Conservation (phyloP, 2,797 vertebrate genomes). For the Limosa lapponica region DNA sequence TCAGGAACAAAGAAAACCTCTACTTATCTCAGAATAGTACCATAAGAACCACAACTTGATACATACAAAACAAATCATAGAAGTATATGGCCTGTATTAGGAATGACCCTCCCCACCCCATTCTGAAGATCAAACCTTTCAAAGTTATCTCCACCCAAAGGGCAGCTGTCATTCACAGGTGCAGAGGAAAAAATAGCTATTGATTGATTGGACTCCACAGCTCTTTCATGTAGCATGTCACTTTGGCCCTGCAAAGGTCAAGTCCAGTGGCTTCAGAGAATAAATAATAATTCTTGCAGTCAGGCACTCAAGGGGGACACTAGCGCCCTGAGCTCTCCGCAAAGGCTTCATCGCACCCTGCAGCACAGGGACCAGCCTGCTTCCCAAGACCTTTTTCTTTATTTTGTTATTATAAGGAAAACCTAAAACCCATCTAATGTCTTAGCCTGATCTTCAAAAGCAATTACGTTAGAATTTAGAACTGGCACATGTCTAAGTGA, state of each 20-base stretch:
- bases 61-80: background rate
- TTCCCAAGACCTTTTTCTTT: background rate
- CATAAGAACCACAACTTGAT: background rate
- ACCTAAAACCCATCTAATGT: background rate
- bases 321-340: background rate
- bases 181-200: background rate
- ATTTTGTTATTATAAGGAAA: background rate
- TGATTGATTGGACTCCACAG: background rate
- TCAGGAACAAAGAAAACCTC: background rate
- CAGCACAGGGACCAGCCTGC: background rate
- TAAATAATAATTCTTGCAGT: background rate
- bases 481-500: background rate
- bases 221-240: background rate
- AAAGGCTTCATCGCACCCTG: background rate
- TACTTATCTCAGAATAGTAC: background rate
- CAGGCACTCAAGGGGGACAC: background rate
- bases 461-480: background rate
- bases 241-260: background rate
- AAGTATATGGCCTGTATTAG: background rate
- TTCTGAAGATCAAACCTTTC: background rate
- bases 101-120: background rate
- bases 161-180: background rate
- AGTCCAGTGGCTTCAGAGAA: background rate
- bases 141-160: background rate
- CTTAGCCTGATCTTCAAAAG: background rate